Evolutionary conservation across 37 sponge, comb jelly and placozoan genomes (phyloP).

Genomic region (Bolinopsis microptera): DNA sequence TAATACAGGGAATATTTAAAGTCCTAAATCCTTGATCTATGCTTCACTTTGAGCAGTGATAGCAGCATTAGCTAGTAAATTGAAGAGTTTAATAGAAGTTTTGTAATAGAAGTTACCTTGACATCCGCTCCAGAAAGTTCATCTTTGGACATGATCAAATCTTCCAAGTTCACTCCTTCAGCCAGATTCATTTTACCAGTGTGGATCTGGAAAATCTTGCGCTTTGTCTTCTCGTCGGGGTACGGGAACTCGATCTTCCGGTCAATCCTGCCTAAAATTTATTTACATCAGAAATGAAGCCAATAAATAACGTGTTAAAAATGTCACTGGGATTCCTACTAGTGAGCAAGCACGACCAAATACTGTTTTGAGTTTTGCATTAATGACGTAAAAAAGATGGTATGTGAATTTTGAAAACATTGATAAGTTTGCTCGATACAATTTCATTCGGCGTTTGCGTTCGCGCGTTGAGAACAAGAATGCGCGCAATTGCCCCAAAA

Average conservation of each 20-base stretch:
- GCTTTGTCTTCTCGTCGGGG: conserved; percentile 93
- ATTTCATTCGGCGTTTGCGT: background rate
- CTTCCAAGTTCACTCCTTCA: conserved; percentile 90
- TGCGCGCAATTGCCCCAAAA: background rate
- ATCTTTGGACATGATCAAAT: conserved; percentile 94
- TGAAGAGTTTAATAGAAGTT: too few species aligned
- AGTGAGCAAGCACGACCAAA: too few species aligned
- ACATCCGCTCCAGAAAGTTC: conserved; percentile 98
- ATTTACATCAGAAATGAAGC: background rate
- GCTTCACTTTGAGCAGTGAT: too few species aligned
- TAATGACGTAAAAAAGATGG: background rate
- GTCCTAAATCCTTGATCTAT: too few species aligned
- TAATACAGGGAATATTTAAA: background rate
- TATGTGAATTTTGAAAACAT: background rate
- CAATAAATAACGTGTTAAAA: too few species aligned
- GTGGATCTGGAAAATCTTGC: conserved; percentile 95
- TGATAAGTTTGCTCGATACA: background rate
- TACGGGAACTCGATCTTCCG: conserved; percentile 99
- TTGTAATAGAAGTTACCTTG: too few species aligned
- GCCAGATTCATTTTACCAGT: conserved; percentile 94
- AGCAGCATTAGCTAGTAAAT: too few species aligned
- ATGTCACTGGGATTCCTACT: too few species aligned
- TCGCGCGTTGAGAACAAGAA: too few species aligned
- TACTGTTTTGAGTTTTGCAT: too few species aligned
- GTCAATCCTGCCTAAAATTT: conserved; percentile 88